Base-by-base conservation (phyloP, 2,113 vertebrate species). In the Blennius ocellaris region DNA sequence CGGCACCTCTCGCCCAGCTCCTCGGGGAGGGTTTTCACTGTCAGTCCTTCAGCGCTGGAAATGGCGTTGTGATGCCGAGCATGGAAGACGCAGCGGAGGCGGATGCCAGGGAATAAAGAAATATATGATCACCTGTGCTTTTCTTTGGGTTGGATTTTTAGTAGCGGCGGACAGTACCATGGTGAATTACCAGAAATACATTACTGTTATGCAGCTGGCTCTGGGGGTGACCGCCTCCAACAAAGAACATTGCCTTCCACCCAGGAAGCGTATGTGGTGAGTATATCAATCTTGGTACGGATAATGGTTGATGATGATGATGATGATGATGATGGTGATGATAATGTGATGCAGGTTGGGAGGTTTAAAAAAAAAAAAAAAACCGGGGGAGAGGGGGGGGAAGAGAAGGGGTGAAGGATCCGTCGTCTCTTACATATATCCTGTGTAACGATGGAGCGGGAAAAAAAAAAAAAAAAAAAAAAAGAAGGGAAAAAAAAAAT, bases 171-270 rank as follows among this genome's bases (percentile, higher is more conserved):
- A 92, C 89, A 91, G 89, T 93, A 94, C 92, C 96, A 96, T 95
- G 94, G 97, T 99, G 96, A 98, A 97, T 95, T 98, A 99, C 92
- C 97, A 98, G 96, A 97, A 99, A 94, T 99, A 99, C 95, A 97
- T 98, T 94, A 98, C 96, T 93, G 96, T 98, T 92, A 95, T 99
- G 96, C 97, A 99, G 95, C 96, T 99, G 95, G 97, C 97, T 94
- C 94, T 98, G 92, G 97, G 97, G 94, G 96, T 99, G 94, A 97
- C 96, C 92, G 96, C 97, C 92, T 94, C 93, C 94, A 99, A 98
- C 96, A 95, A 97, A 95, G 95, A 96, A 91, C 96, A 95, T 90
- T 95, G 97, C 80, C 95, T 99, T 94, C 97, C 97, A 91, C 94
- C 96, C 89, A 98, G 96, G 94, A 94, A 97, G 94, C 95, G 92